phyloP scores from a whole-genome alignment of 2,888 invertebrate genomes.

The Oxycera nigricornis region DNA sequence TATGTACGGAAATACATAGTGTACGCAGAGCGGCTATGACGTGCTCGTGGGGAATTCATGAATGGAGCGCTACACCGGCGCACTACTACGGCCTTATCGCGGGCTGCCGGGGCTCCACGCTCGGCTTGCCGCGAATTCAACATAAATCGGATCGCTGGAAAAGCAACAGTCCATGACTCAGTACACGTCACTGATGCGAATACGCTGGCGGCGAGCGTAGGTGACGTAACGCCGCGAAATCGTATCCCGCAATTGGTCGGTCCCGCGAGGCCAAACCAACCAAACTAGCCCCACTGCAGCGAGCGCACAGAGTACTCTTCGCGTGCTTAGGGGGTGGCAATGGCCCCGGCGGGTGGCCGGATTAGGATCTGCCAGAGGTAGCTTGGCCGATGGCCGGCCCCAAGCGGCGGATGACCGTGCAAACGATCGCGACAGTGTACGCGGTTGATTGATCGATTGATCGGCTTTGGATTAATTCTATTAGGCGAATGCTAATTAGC shows the following conservation, averaged over 20 bases:
- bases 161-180: not conserved
- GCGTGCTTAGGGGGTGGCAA: conserved; percentile 7
- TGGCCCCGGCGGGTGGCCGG: not conserved
- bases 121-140: no score
- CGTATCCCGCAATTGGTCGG: not conserved
- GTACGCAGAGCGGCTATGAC: not conserved
- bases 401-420: not conserved
- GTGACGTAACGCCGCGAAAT: not conserved
- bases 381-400: not conserved
- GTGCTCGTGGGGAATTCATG: conserved; percentile 14
- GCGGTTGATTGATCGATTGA: conserved; percentile 11
- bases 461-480: conserved; percentile 15
- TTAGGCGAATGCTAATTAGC: conserved; percentile 2
- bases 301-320: not conserved
- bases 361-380: no score
- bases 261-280: not conserved
- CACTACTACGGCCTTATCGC: no score
- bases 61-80: not conserved
- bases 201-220: not conserved
- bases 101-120: not conserved
- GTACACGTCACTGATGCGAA: not conserved
- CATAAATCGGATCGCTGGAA: not conserved
- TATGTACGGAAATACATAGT: not conserved
- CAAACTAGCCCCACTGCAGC: not conserved
- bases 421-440: not conserved